Conservation (phyloP, 2,797 vertebrate species). For the Sarcophilus harrisii region DNA sequence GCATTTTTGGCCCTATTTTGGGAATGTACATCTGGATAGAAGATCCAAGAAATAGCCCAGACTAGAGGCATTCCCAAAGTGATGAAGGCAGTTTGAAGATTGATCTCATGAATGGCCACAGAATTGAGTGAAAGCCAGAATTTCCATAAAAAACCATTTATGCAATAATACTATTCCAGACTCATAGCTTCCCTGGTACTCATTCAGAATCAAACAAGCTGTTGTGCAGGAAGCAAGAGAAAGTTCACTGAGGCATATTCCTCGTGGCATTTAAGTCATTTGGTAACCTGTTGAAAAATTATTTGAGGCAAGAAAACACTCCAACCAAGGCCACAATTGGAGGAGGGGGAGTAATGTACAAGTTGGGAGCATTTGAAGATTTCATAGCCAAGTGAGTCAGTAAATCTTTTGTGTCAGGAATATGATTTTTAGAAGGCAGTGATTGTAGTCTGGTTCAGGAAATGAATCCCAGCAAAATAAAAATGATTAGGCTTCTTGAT, state of each 20-base stretch:
- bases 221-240: neutral
- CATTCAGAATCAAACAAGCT: neutral
- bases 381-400: neutral
- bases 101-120: neutral
- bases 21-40: neutral
- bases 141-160: neutral
- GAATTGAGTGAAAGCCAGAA: neutral
- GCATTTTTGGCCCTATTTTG: neutral
- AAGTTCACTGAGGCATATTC: neutral
- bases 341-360: neutral
- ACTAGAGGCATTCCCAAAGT: neutral
- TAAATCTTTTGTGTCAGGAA: neutral
- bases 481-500: neutral
- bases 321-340: neutral
- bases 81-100: neutral
- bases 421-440: neutral
- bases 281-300: neutral
- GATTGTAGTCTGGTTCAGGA: neutral
- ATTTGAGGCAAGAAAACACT: neutral
- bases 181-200: neutral
- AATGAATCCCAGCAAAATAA: neutral
- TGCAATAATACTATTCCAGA: neutral
- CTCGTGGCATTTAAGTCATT: neutral
- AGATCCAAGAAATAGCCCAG: neutral
- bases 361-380: neutral